Base-by-base conservation (phyloP, 2,113 vertebrate species). In the Elachura formosa region DNA sequence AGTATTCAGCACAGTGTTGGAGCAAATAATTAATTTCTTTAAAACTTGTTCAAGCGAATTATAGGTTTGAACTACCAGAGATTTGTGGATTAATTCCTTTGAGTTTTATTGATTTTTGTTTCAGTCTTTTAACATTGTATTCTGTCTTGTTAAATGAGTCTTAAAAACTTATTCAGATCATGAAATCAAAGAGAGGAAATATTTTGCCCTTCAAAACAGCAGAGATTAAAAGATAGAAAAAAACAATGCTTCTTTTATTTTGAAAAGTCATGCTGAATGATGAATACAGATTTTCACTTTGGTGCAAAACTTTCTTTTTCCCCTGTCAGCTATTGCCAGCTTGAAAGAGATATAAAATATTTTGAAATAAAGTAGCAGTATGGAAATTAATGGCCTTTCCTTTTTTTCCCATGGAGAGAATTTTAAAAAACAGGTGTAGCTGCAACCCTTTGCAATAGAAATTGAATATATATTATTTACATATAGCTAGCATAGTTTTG, bases 181-280 rank as follows among this genome's bases (percentile, higher is more conserved):
- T 66, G 34, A 88, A 94, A 93, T 95, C 82, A 92, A 95, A 92
- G 85, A 88, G 75, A 86, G 75, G 92, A 95, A 93, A 94, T 95
- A 94, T 87, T 93, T 95, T 71, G 33, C 61, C 24, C 38, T 96
- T 19, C 67, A 80, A 83, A 94, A 61, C 28, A 91, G 33, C 48
- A 72, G 43, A 94, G 77, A 92, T 40, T 72, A 68, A 91, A 87
- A 74, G 82, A 86, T 9, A 85, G 67, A 49, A 78, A 64, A 85
- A 91, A 85, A 94, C 85, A 96, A 62, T 54, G 26, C 58, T 72
- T 2, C 80, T 90, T 92, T 91, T 90, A 72, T 93, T 87, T 89
- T 49, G 43, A 79, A 87, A 94, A 87, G 84, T 59, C 85, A 56
- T 19, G 36, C 46, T 80, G 68, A 85, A 96, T 58, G 58, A 73